Percentiles rank a stretch among this genome's conserved stretches.
phyloP scores from a whole-genome alignment of 1,140 invertebrate species.

The Samia ricini region DNA sequence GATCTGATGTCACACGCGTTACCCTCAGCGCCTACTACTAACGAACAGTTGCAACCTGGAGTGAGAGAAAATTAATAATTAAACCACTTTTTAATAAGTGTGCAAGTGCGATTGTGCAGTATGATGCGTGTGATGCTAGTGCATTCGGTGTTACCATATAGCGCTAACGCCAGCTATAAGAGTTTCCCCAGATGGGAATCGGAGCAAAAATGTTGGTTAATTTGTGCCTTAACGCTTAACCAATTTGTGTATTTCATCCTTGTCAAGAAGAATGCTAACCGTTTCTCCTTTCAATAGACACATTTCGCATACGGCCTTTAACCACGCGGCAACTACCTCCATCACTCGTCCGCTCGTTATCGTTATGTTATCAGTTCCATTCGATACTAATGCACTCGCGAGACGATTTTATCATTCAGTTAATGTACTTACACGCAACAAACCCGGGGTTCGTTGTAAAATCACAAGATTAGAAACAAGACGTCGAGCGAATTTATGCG shows the following conservation, averaged over 20 bases:
- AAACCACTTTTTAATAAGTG: too few species aligned
- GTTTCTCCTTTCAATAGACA: too few species aligned
- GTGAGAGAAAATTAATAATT: constrained; percentile 33
- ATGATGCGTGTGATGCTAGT: too few species aligned
- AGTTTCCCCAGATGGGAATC: too few species aligned
- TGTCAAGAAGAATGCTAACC: too few species aligned
- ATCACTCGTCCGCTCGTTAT: neutral
- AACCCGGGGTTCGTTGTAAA: constrained; percentile 1
- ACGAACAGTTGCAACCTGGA: constrained; percentile 88
- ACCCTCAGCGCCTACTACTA: constrained; percentile 82
- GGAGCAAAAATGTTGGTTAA: too few species aligned
- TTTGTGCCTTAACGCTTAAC: too few species aligned
- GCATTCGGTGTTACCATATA: too few species aligned
- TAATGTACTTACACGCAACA: constrained; percentile 6
- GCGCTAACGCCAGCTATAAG: too few species aligned
- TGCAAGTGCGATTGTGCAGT: too few species aligned
- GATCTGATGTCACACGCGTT: constrained; percentile 89
- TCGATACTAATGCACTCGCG: neutral
- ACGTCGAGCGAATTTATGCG: constrained; percentile 5
- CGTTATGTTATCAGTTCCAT: neutral
- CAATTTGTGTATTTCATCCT: too few species aligned
- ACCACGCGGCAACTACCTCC: neutral
- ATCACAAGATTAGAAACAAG: neutral
- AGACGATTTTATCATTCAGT: neutral
- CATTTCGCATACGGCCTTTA: too few species aligned